Evolutionary conservation across 1,140 invertebrate species (phyloP), one percentile per base, ranked within the genome.

Genomic region (Atta cephalotes): DNA sequence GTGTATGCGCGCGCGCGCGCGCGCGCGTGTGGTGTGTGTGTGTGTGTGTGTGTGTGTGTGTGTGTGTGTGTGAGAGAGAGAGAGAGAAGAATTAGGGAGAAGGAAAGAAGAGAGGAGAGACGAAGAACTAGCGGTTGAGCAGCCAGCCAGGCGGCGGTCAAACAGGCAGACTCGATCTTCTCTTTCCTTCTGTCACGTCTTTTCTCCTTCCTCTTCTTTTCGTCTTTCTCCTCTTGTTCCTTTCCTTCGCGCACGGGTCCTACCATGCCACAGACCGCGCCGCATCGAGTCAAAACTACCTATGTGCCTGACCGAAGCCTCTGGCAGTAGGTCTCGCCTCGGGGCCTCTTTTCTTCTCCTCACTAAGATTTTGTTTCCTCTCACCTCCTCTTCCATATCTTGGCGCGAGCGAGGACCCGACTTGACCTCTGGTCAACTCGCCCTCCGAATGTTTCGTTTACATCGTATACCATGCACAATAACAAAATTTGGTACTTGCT

Each of bases 281-380:
- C 49, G 63, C 85, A 86, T 66, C 90, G 87, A 92, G 90, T 91
- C 91, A 92, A 92, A 93, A 93, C 90, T 92, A 91, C 89, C 92
- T 92, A 92, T 88, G 49, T 71, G 89, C 87, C 85, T 79, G 89
- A 85, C 87, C 80, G 85, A 71, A 91, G 91, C 90, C 91, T 89
- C 89, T 89, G 92, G 92, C 92, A 92, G 89, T 91, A 90, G 92
- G 91, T 93, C 92, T 89, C 86, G 89, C 91, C 91, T 91, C 89
- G 80, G 85, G 89, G 86, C 70, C 86, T 84, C 87, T 70, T 86
- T 84, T 90, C 88, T 90, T 86, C 85, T 82, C 78, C 60, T 72
- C 70, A 56, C 31, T 6, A 51, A 51, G 78, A 45, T 86, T 77
- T 86, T 28, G 51, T 49, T 71, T 10, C 39, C 65, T 80, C 68